Percentiles rank a stretch among this genome's conserved stretches.
phyloP scores from a whole-genome alignment of 2,888 invertebrate genomes.

The Luperina nickerlii region DNA sequence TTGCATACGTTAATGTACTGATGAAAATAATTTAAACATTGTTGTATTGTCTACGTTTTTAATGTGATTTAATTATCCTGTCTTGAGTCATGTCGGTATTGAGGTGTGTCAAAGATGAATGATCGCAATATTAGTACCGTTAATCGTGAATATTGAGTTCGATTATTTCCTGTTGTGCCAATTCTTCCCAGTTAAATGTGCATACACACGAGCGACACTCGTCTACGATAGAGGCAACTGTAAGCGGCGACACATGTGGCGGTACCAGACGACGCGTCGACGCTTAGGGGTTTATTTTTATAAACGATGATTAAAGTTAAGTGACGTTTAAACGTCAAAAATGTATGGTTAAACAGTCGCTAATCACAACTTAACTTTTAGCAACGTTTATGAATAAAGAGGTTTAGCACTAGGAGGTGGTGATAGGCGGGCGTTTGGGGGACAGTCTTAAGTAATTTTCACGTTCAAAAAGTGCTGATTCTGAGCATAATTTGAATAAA shows the following conservation, averaged over 20 bases:
- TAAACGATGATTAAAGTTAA: too few species aligned
- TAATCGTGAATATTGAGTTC: not conserved
- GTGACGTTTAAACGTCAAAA: too few species aligned
- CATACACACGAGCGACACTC: too few species aligned
- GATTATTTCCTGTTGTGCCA: not conserved
- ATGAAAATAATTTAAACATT: constrained; percentile 9
- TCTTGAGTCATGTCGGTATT: not conserved
- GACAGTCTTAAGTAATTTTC: not conserved
- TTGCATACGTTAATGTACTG: constrained; percentile 38
- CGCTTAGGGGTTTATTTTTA: too few species aligned
- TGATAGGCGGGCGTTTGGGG: not conserved
- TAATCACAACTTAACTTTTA: too few species aligned
- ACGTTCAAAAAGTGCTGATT: not conserved
- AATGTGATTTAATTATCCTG: constrained; percentile 5
- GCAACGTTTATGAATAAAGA: too few species aligned
- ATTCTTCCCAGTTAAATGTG: not conserved
- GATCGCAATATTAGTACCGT: not conserved
- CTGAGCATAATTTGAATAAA: not conserved
- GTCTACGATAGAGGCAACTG: too few species aligned
- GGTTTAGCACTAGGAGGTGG: not conserved
- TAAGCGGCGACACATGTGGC: too few species aligned
- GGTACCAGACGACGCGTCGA: too few species aligned
- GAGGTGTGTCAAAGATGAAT: constrained; percentile 24
- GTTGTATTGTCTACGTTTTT: constrained; percentile 11
- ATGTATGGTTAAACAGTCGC: too few species aligned